Base-by-base conservation (phyloP, 30 jellyfish, hydroid and myxozoan genomes). In the Calvadosia cruxmelitensis region DNA sequence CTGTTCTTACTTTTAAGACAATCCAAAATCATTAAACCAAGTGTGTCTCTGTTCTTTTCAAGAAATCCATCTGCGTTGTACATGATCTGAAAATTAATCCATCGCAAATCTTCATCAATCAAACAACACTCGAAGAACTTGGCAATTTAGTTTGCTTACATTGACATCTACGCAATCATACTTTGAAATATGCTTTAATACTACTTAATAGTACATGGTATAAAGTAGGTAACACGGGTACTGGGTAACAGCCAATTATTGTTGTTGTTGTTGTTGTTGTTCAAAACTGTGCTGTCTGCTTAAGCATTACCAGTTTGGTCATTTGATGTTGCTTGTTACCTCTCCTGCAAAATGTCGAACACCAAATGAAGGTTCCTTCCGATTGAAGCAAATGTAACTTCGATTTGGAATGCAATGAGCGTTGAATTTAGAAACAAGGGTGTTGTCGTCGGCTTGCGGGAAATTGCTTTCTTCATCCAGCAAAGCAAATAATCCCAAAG, bases 401-500 rank as follows among this genome's bases (percentile, higher is more conserved):
- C 52, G 66, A 52, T 78, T 78, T n/a, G 68, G 85, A 1, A 66
- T 52, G 42, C 96, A 85, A 72, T 85, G 83, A 5, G 96, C 96
- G 62, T 85, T 85, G 74, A 78, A 74, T 34, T 69, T 73, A 7
- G 95, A 85, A 0, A 78, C 78, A 63, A 85, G 57, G 16, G 90
- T 73, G 33, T 85, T 72, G 29, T 85, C 95, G 50, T 85, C 95
- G 2, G 95, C 95, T 61, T 85, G 93, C 31, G 81, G 83, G 50
- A 71, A 85, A 33, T 74, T 79, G 75, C 95, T 85, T 66, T 85
- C 95, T 67, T 85, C 95, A 48, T 85, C 95, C 29, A 85, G 72
- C 34, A 85, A 66, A 0, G 95, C 89, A 52, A 85, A 85, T n/a
- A 85, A 33, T 2, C 95, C 95, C 0, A 65, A 31, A 1, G 95